These are phyloP conservation scores for Gymnoscelis rufifasciata DNA, from an alignment of 2,888 invertebrate genomes.

Conservation along the genomic window DNA sequence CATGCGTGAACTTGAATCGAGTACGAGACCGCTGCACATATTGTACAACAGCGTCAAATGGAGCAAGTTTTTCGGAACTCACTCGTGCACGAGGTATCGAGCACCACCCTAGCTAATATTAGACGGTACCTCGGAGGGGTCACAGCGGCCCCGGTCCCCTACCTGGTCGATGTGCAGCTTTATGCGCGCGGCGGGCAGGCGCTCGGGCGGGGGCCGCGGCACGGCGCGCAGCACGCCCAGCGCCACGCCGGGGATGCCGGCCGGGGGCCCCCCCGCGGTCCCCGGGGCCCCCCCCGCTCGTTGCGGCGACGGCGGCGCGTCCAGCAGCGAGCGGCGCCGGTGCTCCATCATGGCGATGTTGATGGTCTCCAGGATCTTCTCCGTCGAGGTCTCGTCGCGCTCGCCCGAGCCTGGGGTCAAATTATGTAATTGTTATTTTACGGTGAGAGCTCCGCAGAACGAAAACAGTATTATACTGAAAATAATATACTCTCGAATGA, in stretches of 20 bases:
- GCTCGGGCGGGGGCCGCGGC: slow-evolving; percentile 28
- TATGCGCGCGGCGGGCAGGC: slow-evolving; percentile 29
- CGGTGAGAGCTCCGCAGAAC: too few species aligned
- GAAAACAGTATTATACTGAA: too few species aligned
- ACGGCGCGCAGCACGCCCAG: slow-evolving; percentile 40
- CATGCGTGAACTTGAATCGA: too few species aligned
- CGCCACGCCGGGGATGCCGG: slow-evolving; percentile 16
- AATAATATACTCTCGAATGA: too few species aligned
- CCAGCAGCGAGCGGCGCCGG: slow-evolving; percentile 34
- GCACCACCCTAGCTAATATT: too few species aligned
- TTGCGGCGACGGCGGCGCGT: slow-evolving; percentile 8
- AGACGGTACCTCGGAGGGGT: too few species aligned
- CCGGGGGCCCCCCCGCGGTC: slow-evolving; percentile 20
- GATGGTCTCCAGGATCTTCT: slow-evolving; percentile 49
- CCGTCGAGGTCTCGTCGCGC: slow-evolving; percentile 29
- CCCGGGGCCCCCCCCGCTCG: slow-evolving; percentile 19
- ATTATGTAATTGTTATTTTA: too few species aligned
- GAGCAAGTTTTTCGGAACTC: too few species aligned
- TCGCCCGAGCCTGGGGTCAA: slow-evolving; percentile 13
- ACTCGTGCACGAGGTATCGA: too few species aligned
- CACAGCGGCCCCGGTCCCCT: too few species aligned
- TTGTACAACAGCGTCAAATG: too few species aligned
- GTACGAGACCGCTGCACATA: too few species aligned
- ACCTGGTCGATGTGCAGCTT: not conserved
- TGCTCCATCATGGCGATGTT: slow-evolving; percentile 54